Percentiles rank a stretch among this genome's conserved stretches.
phyloP scores from a whole-genome alignment of 2,888 invertebrate genomes.

The Rhingia rostrata region DNA sequence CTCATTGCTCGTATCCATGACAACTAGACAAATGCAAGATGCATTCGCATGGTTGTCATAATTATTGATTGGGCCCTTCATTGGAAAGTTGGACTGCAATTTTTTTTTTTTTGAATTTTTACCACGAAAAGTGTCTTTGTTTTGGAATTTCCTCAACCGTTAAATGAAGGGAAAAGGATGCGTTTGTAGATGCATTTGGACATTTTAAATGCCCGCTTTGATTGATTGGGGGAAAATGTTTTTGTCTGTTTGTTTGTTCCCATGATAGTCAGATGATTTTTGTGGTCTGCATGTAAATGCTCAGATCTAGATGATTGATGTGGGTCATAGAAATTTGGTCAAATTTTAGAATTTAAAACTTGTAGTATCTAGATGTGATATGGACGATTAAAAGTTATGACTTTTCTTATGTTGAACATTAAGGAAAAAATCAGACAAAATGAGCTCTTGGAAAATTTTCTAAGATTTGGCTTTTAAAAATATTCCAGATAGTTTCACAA shows the following conservation, averaged over 20 bases:
- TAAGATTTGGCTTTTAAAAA: too few relatives aligned
- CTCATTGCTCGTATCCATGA: slow-evolving; percentile 1
- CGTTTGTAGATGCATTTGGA: slow-evolving; percentile 13
- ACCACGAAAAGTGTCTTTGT: slow-evolving; percentile 14
- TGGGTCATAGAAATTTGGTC: too few relatives aligned
- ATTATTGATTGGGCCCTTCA: slow-evolving; percentile 30
- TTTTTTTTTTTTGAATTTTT: slow-evolving; percentile 13
- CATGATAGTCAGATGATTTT: slow-evolving; percentile 24
- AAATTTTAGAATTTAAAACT: too few relatives aligned
- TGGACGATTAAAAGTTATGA: too few relatives aligned
- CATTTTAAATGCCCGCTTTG: slow-evolving; percentile 22
- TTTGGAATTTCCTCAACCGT: background rate
- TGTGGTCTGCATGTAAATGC: slow-evolving; percentile 1
- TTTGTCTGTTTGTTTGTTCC: slow-evolving; percentile 36
- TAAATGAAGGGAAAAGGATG: slow-evolving; percentile 14
- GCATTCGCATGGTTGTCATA: slow-evolving; percentile 38
- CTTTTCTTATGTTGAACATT: too few relatives aligned
- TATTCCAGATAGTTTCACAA: too few relatives aligned
- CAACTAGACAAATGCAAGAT: slow-evolving; percentile 18
- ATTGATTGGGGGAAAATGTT: slow-evolving; percentile 41
- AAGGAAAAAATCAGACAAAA: too few relatives aligned
- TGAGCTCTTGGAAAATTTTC: too few relatives aligned
- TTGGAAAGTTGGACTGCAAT: slow-evolving; percentile 14
- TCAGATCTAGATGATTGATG: background rate
- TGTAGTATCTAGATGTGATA: too few relatives aligned